A percentile compares a stretch with the other conserved stretches of the same genome.
Conservation (phyloP, 1,140 invertebrate genomes). For the Nasonia vitripennis region DNA sequence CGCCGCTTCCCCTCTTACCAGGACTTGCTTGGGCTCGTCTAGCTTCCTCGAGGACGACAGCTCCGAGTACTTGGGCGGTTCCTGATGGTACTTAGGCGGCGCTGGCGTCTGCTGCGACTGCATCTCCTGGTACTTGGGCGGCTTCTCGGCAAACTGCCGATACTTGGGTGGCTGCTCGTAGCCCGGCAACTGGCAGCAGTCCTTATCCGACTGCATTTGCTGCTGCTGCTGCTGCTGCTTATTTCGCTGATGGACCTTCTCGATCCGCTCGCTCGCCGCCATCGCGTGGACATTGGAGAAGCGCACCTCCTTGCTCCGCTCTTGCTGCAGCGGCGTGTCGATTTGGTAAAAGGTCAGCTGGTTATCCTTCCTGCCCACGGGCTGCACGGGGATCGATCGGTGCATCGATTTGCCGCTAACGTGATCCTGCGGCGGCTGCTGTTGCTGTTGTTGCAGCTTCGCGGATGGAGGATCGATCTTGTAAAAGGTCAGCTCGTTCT, state of each 20-base stretch:
- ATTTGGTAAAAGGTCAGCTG: conserved; percentile 68
- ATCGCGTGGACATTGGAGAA: conserved; percentile 34
- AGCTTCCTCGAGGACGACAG: conserved; percentile 59
- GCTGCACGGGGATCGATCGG: conserved; percentile 50
- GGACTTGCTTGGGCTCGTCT: conserved; percentile 65
- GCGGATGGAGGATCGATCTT: conserved; percentile 62
- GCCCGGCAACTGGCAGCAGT: neutral
- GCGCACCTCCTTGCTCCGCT: conserved; percentile 62
- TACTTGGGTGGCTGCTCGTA: conserved; percentile 66
- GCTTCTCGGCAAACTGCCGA: conserved; percentile 64
- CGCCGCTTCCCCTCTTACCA: conserved; percentile 55
- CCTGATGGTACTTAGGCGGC: conserved; percentile 63
- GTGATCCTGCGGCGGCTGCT: conserved; percentile 39
- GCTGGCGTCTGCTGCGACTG: conserved; percentile 59
- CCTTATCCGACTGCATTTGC: conserved; percentile 57
- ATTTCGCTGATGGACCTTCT: conserved; percentile 47
- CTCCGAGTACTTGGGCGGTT: conserved; percentile 69
- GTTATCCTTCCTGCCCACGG: conserved; percentile 61
- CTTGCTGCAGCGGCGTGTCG: conserved; percentile 60
- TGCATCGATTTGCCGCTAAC: neutral
- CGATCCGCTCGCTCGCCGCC: neutral
- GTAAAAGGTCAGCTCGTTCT: conserved; percentile 63
- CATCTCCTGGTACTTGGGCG: conserved; percentile 67
- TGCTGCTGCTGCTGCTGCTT: conserved; percentile 58
- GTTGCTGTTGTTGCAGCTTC: conserved; percentile 57